Evolutionary conservation across 2,113 vertebrate genomes (phyloP).

Genomic region (Antigone vipio): DNA sequence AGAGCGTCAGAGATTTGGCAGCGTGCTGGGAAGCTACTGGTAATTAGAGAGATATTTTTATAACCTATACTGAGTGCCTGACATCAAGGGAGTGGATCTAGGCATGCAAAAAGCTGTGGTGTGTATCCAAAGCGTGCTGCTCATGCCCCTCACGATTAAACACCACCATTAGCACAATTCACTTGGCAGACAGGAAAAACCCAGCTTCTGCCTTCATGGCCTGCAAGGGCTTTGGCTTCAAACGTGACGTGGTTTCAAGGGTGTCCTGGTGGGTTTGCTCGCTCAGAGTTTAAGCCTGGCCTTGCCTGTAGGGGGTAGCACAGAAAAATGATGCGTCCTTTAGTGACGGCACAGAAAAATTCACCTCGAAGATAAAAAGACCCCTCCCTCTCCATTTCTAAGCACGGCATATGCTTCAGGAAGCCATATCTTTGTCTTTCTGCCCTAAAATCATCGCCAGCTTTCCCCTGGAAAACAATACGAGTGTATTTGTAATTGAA

Average conservation of each 20-base stretch:
- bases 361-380: background rate
- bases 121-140: background rate
- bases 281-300: background rate
- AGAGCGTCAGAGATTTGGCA: background rate
- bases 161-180: background rate
- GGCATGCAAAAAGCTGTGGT: background rate
- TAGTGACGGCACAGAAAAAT: background rate
- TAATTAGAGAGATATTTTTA: constrained; percentile 25
- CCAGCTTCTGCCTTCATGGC: background rate
- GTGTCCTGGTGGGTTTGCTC: background rate
- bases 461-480: background rate
- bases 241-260: background rate
- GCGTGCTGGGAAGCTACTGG: background rate
- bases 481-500: background rate
- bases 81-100: background rate
- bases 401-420: background rate
- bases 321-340: background rate
- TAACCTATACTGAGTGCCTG: background rate
- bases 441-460: background rate
- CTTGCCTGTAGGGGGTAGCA: background rate
- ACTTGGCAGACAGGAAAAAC: background rate
- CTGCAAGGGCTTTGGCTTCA: background rate
- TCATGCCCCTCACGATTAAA: background rate
- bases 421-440: background rate
- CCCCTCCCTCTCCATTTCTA: background rate